Conservation (phyloP, 2,888 invertebrate genomes). For the Geotrupes spiniger region DNA sequence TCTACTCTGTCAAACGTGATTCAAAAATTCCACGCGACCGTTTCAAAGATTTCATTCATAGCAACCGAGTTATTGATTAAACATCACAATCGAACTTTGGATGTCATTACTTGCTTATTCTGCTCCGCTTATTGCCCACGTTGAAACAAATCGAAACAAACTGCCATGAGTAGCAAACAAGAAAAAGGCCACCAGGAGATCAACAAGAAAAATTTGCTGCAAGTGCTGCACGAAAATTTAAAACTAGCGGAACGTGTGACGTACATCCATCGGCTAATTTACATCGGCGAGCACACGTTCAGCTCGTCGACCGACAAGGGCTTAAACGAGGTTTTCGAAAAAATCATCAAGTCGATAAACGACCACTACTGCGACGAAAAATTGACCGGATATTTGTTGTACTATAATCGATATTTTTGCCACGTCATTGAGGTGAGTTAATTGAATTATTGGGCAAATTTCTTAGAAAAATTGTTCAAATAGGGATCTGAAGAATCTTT, state of each 20-base stretch:
- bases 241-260: conserved; percentile 32
- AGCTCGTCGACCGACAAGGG: conserved; percentile 38
- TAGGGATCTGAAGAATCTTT: conserved; percentile 56
- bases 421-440: conserved; percentile 39
- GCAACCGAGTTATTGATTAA: too few species aligned
- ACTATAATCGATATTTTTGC: conserved; percentile 28
- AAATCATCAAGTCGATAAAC: conserved; percentile 38
- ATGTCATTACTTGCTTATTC: too few species aligned
- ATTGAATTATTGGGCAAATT: background rate
- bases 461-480: conserved; percentile 12
- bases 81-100: too few species aligned
- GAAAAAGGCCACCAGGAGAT: conserved; percentile 15
- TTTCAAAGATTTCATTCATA: too few species aligned
- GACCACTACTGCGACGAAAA: conserved; percentile 29
- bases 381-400: conserved; percentile 28
- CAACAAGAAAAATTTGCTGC: conserved; percentile 23
- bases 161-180: conserved; percentile 10
- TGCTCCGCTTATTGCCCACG: too few species aligned
- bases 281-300: conserved; percentile 51
- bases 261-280: conserved; percentile 53
- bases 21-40: too few species aligned
- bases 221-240: conserved; percentile 27
- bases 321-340: conserved; percentile 44
- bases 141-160: too few species aligned
- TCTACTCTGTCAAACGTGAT: too few species aligned